A percentile compares a stretch with the other conserved stretches of the same genome.
phyloP scores from a whole-genome alignment of 2,797 vertebrate genomes.

The Onychomys arenicola region DNA sequence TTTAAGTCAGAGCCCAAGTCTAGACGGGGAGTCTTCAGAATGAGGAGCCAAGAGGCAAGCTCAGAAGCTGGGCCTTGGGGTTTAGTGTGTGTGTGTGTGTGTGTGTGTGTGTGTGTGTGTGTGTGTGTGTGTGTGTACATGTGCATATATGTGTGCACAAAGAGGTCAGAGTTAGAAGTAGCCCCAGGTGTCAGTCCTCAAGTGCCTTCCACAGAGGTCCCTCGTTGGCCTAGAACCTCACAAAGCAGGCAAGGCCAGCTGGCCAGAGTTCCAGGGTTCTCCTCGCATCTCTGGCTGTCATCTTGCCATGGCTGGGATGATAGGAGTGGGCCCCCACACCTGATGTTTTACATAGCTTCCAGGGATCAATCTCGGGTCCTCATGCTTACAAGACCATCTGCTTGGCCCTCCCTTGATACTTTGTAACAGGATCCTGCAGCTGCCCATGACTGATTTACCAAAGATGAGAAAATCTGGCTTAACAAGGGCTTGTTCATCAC shows the following conservation, averaged over 20 bases:
- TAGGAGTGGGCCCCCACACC: not conserved
- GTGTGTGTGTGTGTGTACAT: no score
- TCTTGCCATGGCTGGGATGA: not conserved
- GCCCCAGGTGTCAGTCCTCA: not conserved
- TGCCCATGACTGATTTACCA: conserved; percentile 57
- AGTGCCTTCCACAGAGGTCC: not conserved
- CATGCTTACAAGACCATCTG: not conserved
- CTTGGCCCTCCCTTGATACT: not conserved
- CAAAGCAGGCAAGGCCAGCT: not conserved
- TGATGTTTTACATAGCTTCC: not conserved
- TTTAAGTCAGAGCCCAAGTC: conserved; percentile 27
- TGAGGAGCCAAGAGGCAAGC: conserved; percentile 8
- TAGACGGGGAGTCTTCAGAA: not conserved
- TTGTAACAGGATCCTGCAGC: conserved; percentile 45
- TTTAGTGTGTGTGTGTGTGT: not conserved
- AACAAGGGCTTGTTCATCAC: not conserved
- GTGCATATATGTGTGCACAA: not conserved
- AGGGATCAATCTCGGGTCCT: not conserved
- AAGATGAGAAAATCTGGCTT: not conserved
- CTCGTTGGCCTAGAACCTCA: not conserved
- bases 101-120: not conserved
- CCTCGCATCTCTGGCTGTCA: not conserved
- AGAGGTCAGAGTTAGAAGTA: not conserved
- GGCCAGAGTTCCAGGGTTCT: no score
- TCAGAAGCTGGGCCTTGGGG: not conserved